Percentiles rank a stretch among this genome's conserved stretches.
phyloP scores from a whole-genome alignment of 2,888 invertebrate genomes.

The Bimastos eiseni region DNA sequence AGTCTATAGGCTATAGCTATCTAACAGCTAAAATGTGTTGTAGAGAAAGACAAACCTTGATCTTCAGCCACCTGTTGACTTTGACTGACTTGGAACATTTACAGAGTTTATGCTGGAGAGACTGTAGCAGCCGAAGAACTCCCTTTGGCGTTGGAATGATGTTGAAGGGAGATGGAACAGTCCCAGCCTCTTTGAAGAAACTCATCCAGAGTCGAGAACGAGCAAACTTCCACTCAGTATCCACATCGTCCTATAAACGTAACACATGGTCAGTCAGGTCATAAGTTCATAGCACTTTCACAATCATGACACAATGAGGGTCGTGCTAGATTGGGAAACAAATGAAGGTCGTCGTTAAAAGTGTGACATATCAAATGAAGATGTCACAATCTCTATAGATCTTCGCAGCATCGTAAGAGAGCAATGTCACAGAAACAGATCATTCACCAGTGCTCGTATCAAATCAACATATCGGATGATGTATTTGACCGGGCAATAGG shows the following conservation, averaged over 20 bases:
- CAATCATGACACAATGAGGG: too few species aligned
- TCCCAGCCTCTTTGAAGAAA: conserved; percentile 94
- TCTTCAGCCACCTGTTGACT: conserved; percentile 63
- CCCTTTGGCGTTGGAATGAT: conserved; percentile 94
- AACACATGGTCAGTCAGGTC: background rate
- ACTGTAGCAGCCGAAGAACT: conserved; percentile 81
- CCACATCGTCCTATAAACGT: conserved; percentile 70
- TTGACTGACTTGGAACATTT: conserved; percentile 61
- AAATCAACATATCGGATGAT: too few species aligned
- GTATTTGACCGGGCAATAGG: too few species aligned
- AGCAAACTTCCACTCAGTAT: conserved; percentile 97
- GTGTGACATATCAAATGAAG: too few species aligned
- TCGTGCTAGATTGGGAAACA: too few species aligned
- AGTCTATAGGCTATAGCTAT: too few species aligned
- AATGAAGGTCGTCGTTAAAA: too few species aligned
- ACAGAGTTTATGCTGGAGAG: conserved; percentile 83
- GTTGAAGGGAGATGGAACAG: conserved; percentile 94
- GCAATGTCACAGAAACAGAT: too few species aligned
- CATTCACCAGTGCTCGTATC: too few species aligned
- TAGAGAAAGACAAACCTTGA: conserved; percentile 55
- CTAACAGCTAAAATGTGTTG: background rate
- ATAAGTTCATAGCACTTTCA: background rate
- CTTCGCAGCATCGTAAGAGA: too few species aligned
- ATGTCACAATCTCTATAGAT: too few species aligned
- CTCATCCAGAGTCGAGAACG: conserved; percentile 94